Evolutionary conservation across 2,888 invertebrate genomes (phyloP), one percentile per base, ranked within the genome.

Genomic region (Mesoligia furuncula): DNA sequence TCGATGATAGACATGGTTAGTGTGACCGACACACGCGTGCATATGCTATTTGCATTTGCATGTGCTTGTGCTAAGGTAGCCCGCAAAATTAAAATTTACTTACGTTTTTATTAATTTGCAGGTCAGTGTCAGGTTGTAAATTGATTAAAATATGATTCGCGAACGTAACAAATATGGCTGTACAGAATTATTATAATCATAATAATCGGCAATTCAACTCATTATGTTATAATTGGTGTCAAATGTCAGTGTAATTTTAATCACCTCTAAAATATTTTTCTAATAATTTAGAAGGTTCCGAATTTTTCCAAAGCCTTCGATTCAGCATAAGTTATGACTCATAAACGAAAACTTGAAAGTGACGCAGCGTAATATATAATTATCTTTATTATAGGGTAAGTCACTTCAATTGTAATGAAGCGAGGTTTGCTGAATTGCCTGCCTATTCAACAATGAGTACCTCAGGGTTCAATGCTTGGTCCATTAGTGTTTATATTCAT

Each of bases 401-500:
- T n/a, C n/a, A 57, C 15, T 36, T 45, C 17, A n/a, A n/a, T 72
- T 0, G 7, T 13, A 42, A 36, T 27, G 3, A 8, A 71, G 5
- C 24, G 27, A 80, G 6, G n/a, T 57, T n/a, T 57, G 9, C 2
- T 6, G 11, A 39, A 39, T 31, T n/a, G 6, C 15, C 11, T n/a
- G 24, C 7, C 15, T 39, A 7, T 80, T 51, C 24, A 59, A 59
- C 0, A 27, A 48, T 3, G 66, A 15, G n/a, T 83, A 39, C 54
- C 70, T 42, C 77, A 71, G 77, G 77, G 77, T 24, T 57, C 9
- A 27, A 57, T 36, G 11, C 13, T 57, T 27, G 54, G 66, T 9
- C 31, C 48, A 45, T 3, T n/a, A 5, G 5, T 45, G 20, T 62
- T 79, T 27, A 62, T 13, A n/a, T 42, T 48, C 17, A 24, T 62